Evolutionary conservation across 2,113 vertebrate species (phyloP).

Genomic region (Gulo gulo): DNA sequence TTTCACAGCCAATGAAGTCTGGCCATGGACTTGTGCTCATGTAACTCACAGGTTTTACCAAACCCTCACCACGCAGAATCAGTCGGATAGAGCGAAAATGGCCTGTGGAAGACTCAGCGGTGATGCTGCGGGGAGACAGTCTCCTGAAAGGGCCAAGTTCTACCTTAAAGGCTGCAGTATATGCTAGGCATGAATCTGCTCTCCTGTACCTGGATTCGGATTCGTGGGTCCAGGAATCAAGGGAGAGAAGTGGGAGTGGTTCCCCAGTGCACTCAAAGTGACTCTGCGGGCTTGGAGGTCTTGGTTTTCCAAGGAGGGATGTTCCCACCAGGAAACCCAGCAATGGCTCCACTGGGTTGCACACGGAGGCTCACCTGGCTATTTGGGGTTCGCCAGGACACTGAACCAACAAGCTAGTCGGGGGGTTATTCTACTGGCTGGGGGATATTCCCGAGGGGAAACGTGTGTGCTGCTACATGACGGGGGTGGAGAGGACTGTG

Average conservation of each 20-base stretch:
- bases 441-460: background rate
- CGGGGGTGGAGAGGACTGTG: background rate
- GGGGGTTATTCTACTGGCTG: background rate
- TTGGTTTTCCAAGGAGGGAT: background rate
- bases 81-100: background rate
- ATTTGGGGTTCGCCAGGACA: background rate
- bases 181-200: background rate
- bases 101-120: background rate
- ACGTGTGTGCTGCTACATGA: no score
- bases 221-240: background rate
- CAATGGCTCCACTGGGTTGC: background rate
- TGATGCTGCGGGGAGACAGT: rapidly evolving
- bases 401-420: background rate
- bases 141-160: background rate
- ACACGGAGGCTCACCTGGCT: no score
- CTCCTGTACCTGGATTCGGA: background rate
- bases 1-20: background rate
- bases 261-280: background rate
- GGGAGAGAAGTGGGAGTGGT: background rate
- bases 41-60: background rate
- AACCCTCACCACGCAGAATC: background rate
- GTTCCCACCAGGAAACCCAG: no score
- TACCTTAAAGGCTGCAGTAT: background rate
- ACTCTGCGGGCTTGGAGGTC: no score
- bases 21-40: background rate